Evolutionary conservation across 2,113 vertebrate species (phyloP), one percentile per base, ranked within the genome.

Genomic region (Abramis brama): DNA sequence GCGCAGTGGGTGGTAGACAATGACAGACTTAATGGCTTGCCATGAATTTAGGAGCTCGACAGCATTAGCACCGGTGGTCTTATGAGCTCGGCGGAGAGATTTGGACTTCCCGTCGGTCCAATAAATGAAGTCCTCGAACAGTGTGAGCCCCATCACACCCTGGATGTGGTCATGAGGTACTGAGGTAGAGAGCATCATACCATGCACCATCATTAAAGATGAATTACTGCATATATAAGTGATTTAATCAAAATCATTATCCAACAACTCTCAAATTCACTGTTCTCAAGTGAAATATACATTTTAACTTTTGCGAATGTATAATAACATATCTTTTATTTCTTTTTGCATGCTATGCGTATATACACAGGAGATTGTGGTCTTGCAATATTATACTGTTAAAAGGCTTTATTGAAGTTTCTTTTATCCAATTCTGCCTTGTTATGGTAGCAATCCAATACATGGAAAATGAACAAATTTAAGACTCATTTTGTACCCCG

Each of bases 41-140:
- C 98, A 99, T 57, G 98, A 99, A 94, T 97, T 98, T 87, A 99
- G 96, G 87, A 99, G 95, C 75, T 97, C 96, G 1, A 96, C 93
- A 87, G 95, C 96, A 93, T 96, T 94, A 86, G 94, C 90, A 86
- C 98, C 98, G 0, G 96, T 97, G 83, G 97, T 99, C 95, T 99
- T 99, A 94, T 98, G 98, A 87, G 95, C 97, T 86, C 98, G 97
- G 84, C 94, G 97, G 50, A 99, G 95, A 6, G 98, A 98, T 91
- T 99, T 99, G 91, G 97, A 97, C 96, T 99, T 99, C 86, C 97
- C 97, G 1, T 99, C 98, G 45, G 97, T 98, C 98, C 98, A 99
- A 90, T 99, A 99, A 91, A 99, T 93, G 93, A 98, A 98, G 94
- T 99, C 98, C 92, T 99, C 98, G 93, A 99, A 99, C 94, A 99